phyloP scores from a whole-genome alignment of 1,140 invertebrate genomes.

The Cydia splendana region DNA sequence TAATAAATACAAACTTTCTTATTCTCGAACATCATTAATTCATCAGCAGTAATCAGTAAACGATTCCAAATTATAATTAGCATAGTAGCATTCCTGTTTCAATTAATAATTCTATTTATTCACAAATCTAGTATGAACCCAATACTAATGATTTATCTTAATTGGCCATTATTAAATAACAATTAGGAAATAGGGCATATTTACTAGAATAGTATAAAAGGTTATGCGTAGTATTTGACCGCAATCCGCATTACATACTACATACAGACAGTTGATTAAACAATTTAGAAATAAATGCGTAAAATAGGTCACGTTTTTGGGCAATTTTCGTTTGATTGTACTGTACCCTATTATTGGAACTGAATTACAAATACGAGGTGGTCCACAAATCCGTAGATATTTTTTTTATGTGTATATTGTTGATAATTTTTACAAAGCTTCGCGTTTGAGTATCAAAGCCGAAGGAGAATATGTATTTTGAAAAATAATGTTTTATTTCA shows the following conservation, averaged over 20 bases:
- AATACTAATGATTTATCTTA: background rate
- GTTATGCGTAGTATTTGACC: constrained; percentile 1
- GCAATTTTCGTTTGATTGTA: background rate
- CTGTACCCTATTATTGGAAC: no score
- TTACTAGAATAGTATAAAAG: background rate
- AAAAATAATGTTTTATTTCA: no score
- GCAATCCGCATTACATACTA: background rate
- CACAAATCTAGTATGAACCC: background rate
- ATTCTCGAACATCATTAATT: background rate
- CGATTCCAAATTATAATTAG: background rate
- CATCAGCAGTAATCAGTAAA: background rate
- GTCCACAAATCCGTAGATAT: no score
- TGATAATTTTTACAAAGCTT: no score
- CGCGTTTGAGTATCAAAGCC: no score
- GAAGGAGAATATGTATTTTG: no score
- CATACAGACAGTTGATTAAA: background rate
- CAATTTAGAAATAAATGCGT: constrained; percentile 3
- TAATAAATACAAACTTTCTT: background rate
- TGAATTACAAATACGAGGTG: no score
- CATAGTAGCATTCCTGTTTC: background rate
- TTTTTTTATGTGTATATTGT: no score
- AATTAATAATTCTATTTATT: background rate
- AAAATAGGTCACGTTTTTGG: background rate
- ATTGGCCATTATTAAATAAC: constrained; percentile 5
- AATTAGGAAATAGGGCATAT: background rate